Evolutionary conservation across 1,140 invertebrate genomes (phyloP).

Genomic region (Drosophila eugracilis): DNA sequence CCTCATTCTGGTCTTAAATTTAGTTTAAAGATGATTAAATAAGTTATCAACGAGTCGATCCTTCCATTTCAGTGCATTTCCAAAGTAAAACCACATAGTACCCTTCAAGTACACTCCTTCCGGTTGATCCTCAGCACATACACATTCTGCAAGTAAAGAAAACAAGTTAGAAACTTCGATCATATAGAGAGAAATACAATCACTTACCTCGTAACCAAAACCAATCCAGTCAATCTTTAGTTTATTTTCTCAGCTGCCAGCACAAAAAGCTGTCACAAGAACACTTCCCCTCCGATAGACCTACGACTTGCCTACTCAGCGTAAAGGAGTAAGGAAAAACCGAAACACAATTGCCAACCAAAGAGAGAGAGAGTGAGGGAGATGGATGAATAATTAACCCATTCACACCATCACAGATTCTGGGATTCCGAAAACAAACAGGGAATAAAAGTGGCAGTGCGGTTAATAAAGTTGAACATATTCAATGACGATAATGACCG

Average conservation of each 20-base stretch:
- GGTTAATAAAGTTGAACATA: conserved; percentile 23
- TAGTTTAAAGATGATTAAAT: no score
- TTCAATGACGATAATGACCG: conserved; percentile 33
- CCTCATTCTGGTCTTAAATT: no score
- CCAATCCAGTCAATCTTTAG: background rate
- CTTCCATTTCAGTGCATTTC: no score
- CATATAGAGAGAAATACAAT: background rate
- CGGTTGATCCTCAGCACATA: no score
- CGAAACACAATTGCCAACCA: background rate
- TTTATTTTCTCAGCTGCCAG: conserved; percentile 8
- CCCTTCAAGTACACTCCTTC: no score
- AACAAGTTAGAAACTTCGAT: background rate
- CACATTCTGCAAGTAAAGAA: background rate
- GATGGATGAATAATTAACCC: conserved; percentile 25
- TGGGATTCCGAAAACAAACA: conserved; percentile 28
- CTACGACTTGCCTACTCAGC: conserved; percentile 19
- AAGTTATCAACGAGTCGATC: no score
- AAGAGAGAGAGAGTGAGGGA: no score
- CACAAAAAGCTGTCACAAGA: background rate
- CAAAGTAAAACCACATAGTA: no score
- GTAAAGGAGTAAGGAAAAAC: conserved; percentile 4
- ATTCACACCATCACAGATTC: conserved; percentile 6
- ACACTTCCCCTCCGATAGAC: background rate
- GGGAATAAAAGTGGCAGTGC: conserved; percentile 8
- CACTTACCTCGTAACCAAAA: background rate